Base-by-base conservation (phyloP, 2,113 vertebrate genomes). In the Labeo rohita region DNA sequence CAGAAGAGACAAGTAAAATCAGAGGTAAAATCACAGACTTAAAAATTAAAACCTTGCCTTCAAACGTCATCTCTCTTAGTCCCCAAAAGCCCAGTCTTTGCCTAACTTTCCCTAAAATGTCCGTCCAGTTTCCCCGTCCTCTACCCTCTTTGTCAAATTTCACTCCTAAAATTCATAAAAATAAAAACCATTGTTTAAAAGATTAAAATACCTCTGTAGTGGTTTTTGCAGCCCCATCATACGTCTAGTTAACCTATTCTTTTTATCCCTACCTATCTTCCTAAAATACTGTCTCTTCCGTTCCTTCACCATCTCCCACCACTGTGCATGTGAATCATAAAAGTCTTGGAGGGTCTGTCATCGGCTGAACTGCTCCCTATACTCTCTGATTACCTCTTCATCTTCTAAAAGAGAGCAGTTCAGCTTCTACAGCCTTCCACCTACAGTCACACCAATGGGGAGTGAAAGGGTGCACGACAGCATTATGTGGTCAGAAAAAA, bases 11-110 rank as follows among this genome's bases (percentile, higher is more conserved):
- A 0, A 87, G 18, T 63, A 73, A 82, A n/a, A 89, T 1, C 34
- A 90, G 8, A 0, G 84, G 81, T 84, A 84, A 87, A 82, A 90
- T 78, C 2, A 90, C 70, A 0, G 72, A 45, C 79, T 89, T 86
- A 6, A 81, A 61, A 7, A 87, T 89, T 84, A 86, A 87, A 86
- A 89, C n/a, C 1, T 90, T 88, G 0, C 85, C 89, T 1, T 87
- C 86, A 0, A 86, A 3, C 0, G 84, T 88, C 85, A 85, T 68
- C 84, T 90, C 85, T 13, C 49, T 8, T 80, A 89, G 61, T 54
- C 10, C 9, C 61, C 89, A 90, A 8, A 82, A 90, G 0, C 84
- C 77, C 23, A 89, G 34, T 50, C 28, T 4, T 11, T 84, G 43
- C 8, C 65, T 80, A 0, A 70, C 75, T 84, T 84, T 88, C 76